Evolutionary conservation across 2,797 vertebrate genomes (phyloP).

Genomic region (Vespertilio murinus): DNA sequence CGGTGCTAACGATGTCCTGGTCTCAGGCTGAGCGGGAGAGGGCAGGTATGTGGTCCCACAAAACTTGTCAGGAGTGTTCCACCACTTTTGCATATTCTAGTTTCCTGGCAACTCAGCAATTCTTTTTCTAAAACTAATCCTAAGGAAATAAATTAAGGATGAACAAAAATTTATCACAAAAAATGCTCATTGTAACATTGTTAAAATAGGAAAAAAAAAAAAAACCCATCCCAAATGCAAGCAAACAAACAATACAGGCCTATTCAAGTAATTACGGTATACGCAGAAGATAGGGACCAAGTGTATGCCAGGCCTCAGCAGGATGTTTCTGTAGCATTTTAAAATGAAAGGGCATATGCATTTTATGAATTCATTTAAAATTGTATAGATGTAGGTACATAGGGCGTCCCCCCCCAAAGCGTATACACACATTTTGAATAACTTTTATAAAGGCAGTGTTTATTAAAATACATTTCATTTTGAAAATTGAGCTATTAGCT

Average conservation of each 20-base stretch:
- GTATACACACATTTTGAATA: too few species aligned
- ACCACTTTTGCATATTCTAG: background rate
- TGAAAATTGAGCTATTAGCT: too few species aligned
- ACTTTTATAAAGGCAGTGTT: too few species aligned
- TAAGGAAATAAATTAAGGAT: conserved; percentile 22
- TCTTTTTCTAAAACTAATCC: background rate
- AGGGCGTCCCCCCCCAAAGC: too few species aligned
- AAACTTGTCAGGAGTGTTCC: background rate
- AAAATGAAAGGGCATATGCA: background rate
- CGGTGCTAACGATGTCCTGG: too few species aligned
- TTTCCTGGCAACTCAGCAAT: background rate
- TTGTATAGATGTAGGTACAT: background rate
- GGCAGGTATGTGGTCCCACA: background rate
- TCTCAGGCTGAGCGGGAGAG: background rate
- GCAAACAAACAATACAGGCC: background rate
- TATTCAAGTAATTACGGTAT: background rate
- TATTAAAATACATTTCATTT: too few species aligned
- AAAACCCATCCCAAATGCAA: background rate
- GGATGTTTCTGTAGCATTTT: background rate
- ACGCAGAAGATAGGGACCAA: background rate
- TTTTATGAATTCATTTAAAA: background rate
- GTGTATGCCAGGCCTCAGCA: background rate
- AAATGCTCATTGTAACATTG: background rate
- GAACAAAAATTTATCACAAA: background rate
- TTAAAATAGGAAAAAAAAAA: background rate